Evolutionary conservation across 2,113 vertebrate species (phyloP).

Genomic region (Lucifuga dentata): DNA sequence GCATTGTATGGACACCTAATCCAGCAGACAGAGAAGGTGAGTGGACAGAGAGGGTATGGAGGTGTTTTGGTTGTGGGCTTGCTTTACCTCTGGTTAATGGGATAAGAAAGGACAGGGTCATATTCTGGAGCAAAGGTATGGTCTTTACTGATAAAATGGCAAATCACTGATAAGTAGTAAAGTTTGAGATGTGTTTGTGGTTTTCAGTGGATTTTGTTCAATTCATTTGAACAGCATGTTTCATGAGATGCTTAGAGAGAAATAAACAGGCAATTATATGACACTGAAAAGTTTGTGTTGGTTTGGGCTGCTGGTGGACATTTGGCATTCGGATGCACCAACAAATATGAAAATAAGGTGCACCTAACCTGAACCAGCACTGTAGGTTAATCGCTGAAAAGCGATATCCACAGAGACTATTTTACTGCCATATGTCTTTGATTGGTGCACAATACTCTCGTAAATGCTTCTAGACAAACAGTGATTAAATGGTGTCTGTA

Average conservation of each 20-base stretch:
- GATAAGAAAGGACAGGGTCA: conserved; percentile 60
- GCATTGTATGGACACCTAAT: conserved; percentile 74
- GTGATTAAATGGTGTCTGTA: conserved; percentile 73
- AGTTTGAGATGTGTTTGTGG: no score
- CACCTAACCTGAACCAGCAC: not conserved
- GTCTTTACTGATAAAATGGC: conserved; percentile 24
- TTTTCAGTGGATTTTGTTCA: no score
- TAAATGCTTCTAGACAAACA: conserved; percentile 68
- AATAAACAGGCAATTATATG: no score
- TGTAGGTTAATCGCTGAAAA: conserved; percentile 3
- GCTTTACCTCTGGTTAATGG: conserved; percentile 63
- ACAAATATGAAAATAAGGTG: conserved; percentile 7
- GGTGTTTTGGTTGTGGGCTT: conserved; percentile 61
- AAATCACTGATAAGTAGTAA: conserved; percentile 21
- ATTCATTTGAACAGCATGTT: no score
- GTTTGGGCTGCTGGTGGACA: no score
- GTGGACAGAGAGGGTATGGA: conserved; percentile 55
- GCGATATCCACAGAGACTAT: conserved; percentile 24
- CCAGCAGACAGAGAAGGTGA: conserved; percentile 66
- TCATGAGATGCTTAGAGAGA: no score
- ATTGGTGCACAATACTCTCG: conserved; percentile 49
- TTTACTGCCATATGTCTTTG: conserved; percentile 53
- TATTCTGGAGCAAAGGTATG: conserved; percentile 30
- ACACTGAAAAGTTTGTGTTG: no score
- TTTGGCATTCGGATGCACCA: no score